Evolutionary conservation across 2,797 vertebrate genomes (phyloP).

Genomic region (Coccyzus lansbergi): DNA sequence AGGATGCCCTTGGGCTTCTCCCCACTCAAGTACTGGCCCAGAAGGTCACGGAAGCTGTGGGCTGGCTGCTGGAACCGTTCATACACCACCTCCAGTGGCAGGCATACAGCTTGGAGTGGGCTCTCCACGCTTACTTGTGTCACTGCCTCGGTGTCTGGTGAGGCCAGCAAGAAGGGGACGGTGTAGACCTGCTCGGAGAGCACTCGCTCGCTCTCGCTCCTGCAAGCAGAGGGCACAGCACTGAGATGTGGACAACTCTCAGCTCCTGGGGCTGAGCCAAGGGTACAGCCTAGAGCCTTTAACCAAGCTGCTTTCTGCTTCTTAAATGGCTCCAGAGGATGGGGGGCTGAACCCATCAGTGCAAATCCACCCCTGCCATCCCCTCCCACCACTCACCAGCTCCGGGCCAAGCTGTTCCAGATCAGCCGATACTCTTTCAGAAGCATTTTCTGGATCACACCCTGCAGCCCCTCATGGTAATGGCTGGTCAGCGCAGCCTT

Average conservation of each 20-base stretch:
- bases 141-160: neutral
- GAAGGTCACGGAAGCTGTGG: slow-evolving; percentile 80
- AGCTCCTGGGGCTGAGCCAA: neutral
- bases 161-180: slow-evolving; percentile 81
- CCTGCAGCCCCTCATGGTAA: slow-evolving; percentile 83
- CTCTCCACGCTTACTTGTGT: slow-evolving; percentile 78
- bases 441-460: slow-evolving; percentile 86
- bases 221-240: slow-evolving; percentile 19
- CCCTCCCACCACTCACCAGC: slow-evolving; percentile 79
- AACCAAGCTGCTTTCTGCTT: neutral
- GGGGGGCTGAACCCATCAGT: neutral
- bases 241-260: neutral
- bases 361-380: neutral
- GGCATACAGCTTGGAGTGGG: slow-evolving; percentile 81
- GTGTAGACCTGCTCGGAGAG: slow-evolving; percentile 82
- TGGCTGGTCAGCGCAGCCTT: slow-evolving; percentile 80
- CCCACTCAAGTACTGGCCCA: slow-evolving; percentile 87
- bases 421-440: slow-evolving; percentile 86
- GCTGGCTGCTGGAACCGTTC: slow-evolving; percentile 87
- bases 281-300: neutral
- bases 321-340: neutral
- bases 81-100: slow-evolving; percentile 82
- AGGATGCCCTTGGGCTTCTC: slow-evolving; percentile 90
- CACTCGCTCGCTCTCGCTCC: slow-evolving; percentile 84
- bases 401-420: slow-evolving; percentile 84